These are phyloP conservation scores for Coleophora deauratella DNA, from an alignment of 2,888 invertebrate species.

Conservation along the genomic window DNA sequence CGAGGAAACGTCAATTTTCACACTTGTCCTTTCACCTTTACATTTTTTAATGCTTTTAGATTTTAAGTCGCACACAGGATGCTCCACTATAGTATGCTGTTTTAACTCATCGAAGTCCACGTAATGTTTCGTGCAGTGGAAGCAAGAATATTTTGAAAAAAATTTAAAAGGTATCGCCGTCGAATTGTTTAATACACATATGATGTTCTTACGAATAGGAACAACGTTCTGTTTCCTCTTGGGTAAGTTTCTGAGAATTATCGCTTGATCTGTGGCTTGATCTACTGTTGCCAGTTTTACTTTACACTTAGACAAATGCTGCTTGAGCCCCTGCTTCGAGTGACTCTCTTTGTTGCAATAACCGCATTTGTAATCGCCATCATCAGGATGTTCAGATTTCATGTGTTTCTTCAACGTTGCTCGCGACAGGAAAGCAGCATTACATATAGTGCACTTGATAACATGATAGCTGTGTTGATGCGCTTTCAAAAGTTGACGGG, in stretches of 20 bases:
- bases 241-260: conserved; percentile 23
- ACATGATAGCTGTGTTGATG: conserved; percentile 46
- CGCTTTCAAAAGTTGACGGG: conserved; percentile 24
- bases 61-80: conserved; percentile 50
- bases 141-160: conserved; percentile 52
- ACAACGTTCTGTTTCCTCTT: conserved; percentile 39
- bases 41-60: conserved; percentile 51
- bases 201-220: conserved; percentile 54
- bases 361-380: conserved; percentile 37
- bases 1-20: conserved; percentile 48
- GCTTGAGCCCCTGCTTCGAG: conserved; percentile 39
- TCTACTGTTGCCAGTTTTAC: conserved; percentile 27
- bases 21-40: conserved; percentile 50
- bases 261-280: conserved; percentile 11
- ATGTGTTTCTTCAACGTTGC: conserved; percentile 42
- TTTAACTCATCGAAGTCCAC: conserved; percentile 51
- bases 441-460: conserved; percentile 43
- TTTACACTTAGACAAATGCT: conserved; percentile 47
- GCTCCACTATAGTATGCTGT: conserved; percentile 41
- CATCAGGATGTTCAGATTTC: conserved; percentile 37
- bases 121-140: conserved; percentile 53
- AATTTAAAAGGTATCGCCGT: conserved; percentile 59
- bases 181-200: conserved; percentile 56
- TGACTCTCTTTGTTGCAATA: conserved; percentile 46
- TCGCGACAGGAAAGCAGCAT: conserved; percentile 33